Evolutionary conservation across 2,113 vertebrate species (phyloP).

Genomic region (Trogon melanurus): DNA sequence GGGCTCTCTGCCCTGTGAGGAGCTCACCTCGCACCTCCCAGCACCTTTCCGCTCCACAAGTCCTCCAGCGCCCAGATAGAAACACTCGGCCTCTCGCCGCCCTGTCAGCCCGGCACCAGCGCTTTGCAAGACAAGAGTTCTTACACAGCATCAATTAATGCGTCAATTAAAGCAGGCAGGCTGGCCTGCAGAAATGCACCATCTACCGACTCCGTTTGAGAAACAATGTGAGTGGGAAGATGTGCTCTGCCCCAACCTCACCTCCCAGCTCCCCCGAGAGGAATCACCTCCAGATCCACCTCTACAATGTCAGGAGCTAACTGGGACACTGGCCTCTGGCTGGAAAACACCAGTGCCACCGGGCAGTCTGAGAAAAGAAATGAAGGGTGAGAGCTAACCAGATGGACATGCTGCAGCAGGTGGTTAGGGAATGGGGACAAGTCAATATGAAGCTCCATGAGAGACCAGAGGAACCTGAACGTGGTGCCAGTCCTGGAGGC

Average conservation of each 20-base stretch:
- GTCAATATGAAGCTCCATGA: background rate
- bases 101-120: rapidly evolving
- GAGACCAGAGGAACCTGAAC: background rate
- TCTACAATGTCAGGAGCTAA: background rate
- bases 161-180: background rate
- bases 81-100: background rate
- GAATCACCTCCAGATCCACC: background rate
- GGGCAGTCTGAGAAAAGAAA: background rate
- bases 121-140: background rate
- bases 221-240: rapidly evolving
- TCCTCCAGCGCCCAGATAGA: background rate
- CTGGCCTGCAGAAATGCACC: background rate
- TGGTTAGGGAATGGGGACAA: background rate
- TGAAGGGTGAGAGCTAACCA: background rate
- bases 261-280: background rate
- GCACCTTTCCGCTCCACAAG: rapidly evolving
- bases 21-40: background rate
- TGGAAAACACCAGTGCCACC: background rate
- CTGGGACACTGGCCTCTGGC: background rate
- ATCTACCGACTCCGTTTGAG: background rate
- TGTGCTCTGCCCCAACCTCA: no score
- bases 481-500: background rate
- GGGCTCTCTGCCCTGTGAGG: background rate
- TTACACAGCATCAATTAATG: background rate
- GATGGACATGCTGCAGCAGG: background rate